A percentile compares a stretch with the other conserved stretches of the same genome.
Conservation (phyloP, 2,113 vertebrate species). For the Ciconia maguari region DNA sequence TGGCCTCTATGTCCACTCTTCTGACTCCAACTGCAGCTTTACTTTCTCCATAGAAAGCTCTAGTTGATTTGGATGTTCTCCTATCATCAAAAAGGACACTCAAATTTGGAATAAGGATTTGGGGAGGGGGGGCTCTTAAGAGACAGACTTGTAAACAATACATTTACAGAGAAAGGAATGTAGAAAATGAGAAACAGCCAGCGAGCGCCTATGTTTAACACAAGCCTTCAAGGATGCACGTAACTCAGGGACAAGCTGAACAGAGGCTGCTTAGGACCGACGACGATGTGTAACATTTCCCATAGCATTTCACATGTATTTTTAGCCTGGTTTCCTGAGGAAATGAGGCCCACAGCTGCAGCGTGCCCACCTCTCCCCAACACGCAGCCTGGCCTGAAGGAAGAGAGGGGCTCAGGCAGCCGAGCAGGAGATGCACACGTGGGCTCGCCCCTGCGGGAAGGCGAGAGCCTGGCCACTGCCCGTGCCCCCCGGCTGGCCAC, state of each 20-base stretch:
- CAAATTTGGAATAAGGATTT: background rate
- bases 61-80: rapidly evolving
- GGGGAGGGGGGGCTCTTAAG: background rate
- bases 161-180: rapidly evolving
- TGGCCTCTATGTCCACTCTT: background rate
- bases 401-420: background rate
- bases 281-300: rapidly evolving
- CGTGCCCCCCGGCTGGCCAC: rapidly evolving
- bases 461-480: background rate
- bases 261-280: background rate
- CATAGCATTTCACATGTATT: background rate
- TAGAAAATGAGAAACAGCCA: background rate
- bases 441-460: background rate
- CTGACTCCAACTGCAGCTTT: background rate
- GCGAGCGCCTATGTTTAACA: rapidly evolving
- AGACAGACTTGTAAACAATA: rapidly evolving
- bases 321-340: constrained; percentile 31
- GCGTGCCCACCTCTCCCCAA: background rate
- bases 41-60: background rate
- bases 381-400: background rate
- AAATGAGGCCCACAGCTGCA: background rate
- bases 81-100: background rate
- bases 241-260: background rate
- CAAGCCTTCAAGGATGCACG: rapidly evolving
- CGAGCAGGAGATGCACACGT: rapidly evolving